Conservation (phyloP, 2,888 invertebrate genomes). For the Tetramorium bicarinatum region DNA sequence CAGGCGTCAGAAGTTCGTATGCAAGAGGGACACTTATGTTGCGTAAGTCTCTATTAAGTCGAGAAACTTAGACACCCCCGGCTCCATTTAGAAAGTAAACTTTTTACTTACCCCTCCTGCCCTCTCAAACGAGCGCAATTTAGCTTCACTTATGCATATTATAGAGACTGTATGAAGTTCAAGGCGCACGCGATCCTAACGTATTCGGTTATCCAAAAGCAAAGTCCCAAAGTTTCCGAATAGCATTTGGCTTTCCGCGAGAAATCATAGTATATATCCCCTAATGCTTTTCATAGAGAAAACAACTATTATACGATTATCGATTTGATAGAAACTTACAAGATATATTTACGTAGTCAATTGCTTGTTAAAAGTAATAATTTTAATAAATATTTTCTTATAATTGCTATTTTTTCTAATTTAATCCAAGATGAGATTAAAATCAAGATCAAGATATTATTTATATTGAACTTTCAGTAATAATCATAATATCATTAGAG, state of each 20-base stretch:
- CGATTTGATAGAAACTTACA: background rate
- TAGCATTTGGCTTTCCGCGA: slow-evolving; percentile 27
- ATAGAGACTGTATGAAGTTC: slow-evolving; percentile 32
- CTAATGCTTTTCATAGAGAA: background rate
- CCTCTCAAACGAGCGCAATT: slow-evolving; percentile 21
- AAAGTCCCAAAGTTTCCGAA: slow-evolving; percentile 37
- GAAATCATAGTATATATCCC: background rate
- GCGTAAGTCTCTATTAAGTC: slow-evolving; percentile 42
- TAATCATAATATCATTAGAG: background rate
- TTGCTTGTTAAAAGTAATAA: background rate
- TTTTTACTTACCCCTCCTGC: slow-evolving; percentile 65
- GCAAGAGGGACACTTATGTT: slow-evolving; percentile 40
- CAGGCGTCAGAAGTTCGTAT: slow-evolving; percentile 50
- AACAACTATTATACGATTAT: slow-evolving; percentile 7
- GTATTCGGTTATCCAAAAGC: slow-evolving; percentile 46
- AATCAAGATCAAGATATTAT: background rate
- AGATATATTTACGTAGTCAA: background rate
- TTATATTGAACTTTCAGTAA: background rate
- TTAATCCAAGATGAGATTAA: background rate
- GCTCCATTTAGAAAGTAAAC: slow-evolving; percentile 56
- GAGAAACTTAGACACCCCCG: slow-evolving; percentile 58
- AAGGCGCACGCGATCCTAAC: slow-evolving; percentile 35
- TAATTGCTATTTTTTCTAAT: background rate
- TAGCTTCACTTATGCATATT: slow-evolving; percentile 54
- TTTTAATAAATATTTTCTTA: background rate